phyloP scores from a whole-genome alignment of 2,797 vertebrate species.

The Decapterus maruadsi region DNA sequence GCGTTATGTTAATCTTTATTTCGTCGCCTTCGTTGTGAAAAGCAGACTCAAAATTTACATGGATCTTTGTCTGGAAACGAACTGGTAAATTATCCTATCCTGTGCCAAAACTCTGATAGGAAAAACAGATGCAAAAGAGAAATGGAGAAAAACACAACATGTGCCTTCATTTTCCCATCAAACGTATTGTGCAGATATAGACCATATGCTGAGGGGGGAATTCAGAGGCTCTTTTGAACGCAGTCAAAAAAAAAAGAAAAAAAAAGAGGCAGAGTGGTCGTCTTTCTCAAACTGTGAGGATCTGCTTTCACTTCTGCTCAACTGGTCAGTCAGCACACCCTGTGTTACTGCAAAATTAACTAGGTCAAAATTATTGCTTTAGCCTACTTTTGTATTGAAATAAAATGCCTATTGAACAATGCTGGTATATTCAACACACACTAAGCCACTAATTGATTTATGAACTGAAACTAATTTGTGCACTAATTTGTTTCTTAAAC shows the following conservation, averaged over 20 bases:
- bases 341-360: too few species aligned
- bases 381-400: neutral
- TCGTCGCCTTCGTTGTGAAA: neutral
- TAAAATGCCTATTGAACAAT: neutral
- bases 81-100: neutral
- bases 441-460: neutral
- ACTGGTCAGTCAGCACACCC: too few species aligned
- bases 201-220: neutral
- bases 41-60: neutral
- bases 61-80: neutral
- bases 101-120: neutral
- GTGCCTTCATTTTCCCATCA: neutral
- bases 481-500: too few species aligned
- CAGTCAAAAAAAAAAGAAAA: neutral
- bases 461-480: too few species aligned
- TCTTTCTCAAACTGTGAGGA: too few species aligned
- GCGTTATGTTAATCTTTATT: neutral
- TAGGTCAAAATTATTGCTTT: too few species aligned
- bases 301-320: too few species aligned
- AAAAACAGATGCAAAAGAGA: neutral
- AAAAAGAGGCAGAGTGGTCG: neutral
- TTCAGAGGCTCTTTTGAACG: neutral
- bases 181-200: neutral
- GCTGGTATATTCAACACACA: neutral
- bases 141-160: neutral